phyloP scores from a whole-genome alignment of 2,113 vertebrate genomes.

The Hydrolagus affinis region DNA sequence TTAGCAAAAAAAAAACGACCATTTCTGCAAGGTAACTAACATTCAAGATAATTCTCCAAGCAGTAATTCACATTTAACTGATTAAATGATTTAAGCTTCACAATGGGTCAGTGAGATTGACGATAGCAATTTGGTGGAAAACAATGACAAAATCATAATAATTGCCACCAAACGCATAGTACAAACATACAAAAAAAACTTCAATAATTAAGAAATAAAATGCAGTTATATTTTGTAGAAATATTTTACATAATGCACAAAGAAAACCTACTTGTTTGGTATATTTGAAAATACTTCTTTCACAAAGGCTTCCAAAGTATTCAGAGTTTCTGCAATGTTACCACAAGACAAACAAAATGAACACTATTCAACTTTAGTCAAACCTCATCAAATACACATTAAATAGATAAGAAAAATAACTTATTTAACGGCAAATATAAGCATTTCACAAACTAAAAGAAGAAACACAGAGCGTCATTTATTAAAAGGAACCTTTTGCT shows the following conservation, averaged over 20 bases:
- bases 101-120: too few relatives aligned
- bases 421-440: too few relatives aligned
- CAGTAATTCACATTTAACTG: too few relatives aligned
- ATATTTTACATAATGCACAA: neutral
- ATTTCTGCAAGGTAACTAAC: too few relatives aligned
- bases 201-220: neutral
- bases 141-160: too few relatives aligned
- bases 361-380: neutral
- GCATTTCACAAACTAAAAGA: constrained; percentile 1
- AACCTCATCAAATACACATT: neutral
- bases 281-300: constrained; percentile 81
- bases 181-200: too few relatives aligned
- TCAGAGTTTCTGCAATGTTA: constrained; percentile 68
- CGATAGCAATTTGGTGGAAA: too few relatives aligned
- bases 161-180: too few relatives aligned
- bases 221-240: neutral
- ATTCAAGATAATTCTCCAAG: too few relatives aligned
- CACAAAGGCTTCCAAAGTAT: constrained; percentile 90
- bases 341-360: neutral
- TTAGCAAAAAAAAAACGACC: too few relatives aligned
- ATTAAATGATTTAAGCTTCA: too few relatives aligned
- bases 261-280: constrained; percentile 80
- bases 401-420: neutral
- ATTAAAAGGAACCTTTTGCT: constrained; percentile 69
- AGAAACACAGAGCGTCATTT: neutral